Percentiles rank a stretch among this genome's conserved stretches.
These are phyloP conservation scores for Drosophila willistoni DNA, from an alignment of 1,140 invertebrate species.

Conservation along the genomic window DNA sequence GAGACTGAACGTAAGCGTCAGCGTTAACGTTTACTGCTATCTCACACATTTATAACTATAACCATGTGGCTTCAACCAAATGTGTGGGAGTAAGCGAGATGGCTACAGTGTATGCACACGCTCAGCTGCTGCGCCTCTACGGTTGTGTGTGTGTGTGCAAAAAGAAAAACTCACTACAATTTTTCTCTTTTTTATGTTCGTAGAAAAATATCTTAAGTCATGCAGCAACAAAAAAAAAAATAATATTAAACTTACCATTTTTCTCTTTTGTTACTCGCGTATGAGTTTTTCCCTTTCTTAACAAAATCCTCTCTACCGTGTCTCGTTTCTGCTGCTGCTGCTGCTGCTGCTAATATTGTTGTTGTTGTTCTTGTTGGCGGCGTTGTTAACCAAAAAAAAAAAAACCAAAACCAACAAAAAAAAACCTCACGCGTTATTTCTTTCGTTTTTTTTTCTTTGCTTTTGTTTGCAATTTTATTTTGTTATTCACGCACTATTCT, in stretches of 20 bases:
- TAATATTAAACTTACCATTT: constrained; percentile 17
- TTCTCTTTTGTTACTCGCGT: constrained; percentile 1
- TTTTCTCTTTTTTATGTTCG: not conserved
- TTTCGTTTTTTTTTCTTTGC: constrained; percentile 1
- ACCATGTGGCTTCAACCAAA: constrained; percentile 46
- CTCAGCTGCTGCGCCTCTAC: constrained; percentile 39
- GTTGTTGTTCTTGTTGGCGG: constrained; percentile 19
- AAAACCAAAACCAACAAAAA: constrained; percentile 6
- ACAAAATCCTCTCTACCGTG: not conserved
- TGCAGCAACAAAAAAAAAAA: constrained; percentile 1
- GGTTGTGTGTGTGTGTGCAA: constrained; percentile 11
- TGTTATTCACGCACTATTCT: constrained; percentile 10
- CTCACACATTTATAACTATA: constrained; percentile 2
- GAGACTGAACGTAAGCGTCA: constrained; percentile 14
- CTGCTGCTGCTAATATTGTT: not conserved
- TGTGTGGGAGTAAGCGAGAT: constrained; percentile 36
- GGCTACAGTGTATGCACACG: constrained; percentile 37
- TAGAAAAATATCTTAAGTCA: constrained; percentile 18
- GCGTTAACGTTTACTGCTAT: constrained; percentile 1
- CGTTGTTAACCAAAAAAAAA: constrained; percentile 16
- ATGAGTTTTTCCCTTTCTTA: not conserved
- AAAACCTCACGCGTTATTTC: constrained; percentile 14
- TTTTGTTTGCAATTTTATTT: constrained; percentile 3
- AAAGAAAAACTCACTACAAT: constrained; percentile 21
- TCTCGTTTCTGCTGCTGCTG: too few species aligned